Evolutionary conservation across 2,797 vertebrate species (phyloP), one percentile per base, ranked within the genome.

Genomic region (Gymnoscopelus braueri): DNA sequence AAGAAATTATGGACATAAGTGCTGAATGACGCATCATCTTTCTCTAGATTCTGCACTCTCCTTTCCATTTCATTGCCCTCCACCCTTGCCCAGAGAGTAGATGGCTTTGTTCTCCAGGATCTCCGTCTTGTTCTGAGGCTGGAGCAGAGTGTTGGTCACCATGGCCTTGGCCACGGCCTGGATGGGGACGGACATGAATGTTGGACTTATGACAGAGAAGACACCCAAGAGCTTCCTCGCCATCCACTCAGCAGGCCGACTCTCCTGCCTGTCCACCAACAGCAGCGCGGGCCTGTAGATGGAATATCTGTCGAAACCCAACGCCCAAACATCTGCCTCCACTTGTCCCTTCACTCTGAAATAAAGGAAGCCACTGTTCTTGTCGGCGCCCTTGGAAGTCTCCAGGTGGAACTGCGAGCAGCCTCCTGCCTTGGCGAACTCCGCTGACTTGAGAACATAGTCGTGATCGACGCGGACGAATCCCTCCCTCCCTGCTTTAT

Each of bases 381-480:
- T 94, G 66, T 95, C 87, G 0, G 94, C 94, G 60, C 91, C 92
- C 81, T 89, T 92, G 11, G 94, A 93, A 0, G 95, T 95, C 76
- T 95, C 82, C 74, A 98, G 87, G 84, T 95, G 94, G 57, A 96
- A 98, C 72, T 97, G 95, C 1, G 84, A 75, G 83, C 95, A 96
- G 15, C 96, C 96, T 64, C 95, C 96, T 0, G 94, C 89, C 74
- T 95, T 96, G 7, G 96, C 95, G 0, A 97, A 90, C 80, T 96
- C 93, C 0, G 96, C 96, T 6, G 96, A 95, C 77, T 96, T 95
- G 7, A 97, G 81, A 3, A 97, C 93, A 0, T 97, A 97, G 86
- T 98, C 96, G 10, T 95, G 94, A 82, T 98, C 96, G 0, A 98
- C 96, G 0, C 95, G 94, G 64, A 96, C 72, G 71, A 97, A 96